These are phyloP conservation scores for Myotis vivesi DNA, from an alignment of 2,797 vertebrate species.

Conservation along the genomic window DNA sequence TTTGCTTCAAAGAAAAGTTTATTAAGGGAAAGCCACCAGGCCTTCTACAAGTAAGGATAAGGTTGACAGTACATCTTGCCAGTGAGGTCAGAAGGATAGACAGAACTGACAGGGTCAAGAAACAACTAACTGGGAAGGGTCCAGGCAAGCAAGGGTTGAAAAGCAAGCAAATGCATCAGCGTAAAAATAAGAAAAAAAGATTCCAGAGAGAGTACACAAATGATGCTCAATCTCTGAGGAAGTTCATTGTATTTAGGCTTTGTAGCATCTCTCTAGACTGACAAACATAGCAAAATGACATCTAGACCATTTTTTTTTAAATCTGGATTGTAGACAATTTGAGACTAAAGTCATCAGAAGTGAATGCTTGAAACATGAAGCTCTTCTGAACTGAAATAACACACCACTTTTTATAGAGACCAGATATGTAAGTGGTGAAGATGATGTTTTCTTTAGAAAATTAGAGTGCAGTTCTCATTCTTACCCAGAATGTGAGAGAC, in stretches of 20 bases:
- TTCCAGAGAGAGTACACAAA: not conserved
- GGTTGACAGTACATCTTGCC: not conserved
- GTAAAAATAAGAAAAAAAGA: not conserved
- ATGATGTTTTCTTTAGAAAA: constrained; percentile 2
- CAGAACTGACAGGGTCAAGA: not conserved
- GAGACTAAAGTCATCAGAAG: not conserved
- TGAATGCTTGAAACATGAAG: not conserved
- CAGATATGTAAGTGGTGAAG: not conserved
- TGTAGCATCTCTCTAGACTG: not conserved
- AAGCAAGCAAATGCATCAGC: not conserved
- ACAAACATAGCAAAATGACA: not conserved
- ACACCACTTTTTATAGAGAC: not conserved
- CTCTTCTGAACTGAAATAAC: not conserved
- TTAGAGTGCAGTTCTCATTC: not conserved
- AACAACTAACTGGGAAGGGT: not conserved
- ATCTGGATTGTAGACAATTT: not conserved
- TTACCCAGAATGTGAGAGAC: not conserved
- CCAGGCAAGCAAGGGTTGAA: not conserved
- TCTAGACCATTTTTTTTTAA: not conserved
- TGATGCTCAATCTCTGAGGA: not conserved
- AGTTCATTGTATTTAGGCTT: not conserved
- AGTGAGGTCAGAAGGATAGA: not conserved
- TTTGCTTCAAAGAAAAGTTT: not conserved
- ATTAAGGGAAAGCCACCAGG: not conserved
- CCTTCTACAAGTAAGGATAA: not conserved